A percentile compares a stretch with the other conserved stretches of the same genome.
These are phyloP conservation scores for Reinhardtius hippoglossoides DNA, from an alignment of 2,113 vertebrate species.

Conservation along the genomic window DNA sequence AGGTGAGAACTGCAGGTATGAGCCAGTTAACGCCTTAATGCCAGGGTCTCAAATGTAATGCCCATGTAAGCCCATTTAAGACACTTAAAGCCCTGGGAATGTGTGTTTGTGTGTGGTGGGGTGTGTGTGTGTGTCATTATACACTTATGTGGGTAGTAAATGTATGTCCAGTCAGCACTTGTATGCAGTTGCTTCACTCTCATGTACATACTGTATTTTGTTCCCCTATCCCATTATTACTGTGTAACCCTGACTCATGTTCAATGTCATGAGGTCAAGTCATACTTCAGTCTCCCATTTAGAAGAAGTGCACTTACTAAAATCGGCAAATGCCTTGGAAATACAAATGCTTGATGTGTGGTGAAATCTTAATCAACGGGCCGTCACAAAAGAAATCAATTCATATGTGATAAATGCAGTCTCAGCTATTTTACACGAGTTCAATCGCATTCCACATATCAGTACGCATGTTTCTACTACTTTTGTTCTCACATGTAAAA, in stretches of 20 bases:
- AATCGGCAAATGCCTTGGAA: too few relatives aligned
- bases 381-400: too few relatives aligned
- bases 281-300: background rate
- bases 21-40: conserved; percentile 44
- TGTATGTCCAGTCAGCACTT: conserved; percentile 52
- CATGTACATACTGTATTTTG: background rate
- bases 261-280: conserved; percentile 13
- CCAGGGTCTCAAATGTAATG: conserved; percentile 51
- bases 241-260: conserved; percentile 28
- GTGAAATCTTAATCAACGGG: too few relatives aligned
- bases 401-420: too few relatives aligned
- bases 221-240: background rate
- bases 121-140: conserved; percentile 26
- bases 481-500: too few relatives aligned
- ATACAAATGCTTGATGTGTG: too few relatives aligned
- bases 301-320: too few relatives aligned
- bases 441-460: too few relatives aligned
- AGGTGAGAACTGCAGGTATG: conserved; percentile 35
- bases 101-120: background rate
- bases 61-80: conserved; percentile 61
- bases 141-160: conserved; percentile 33
- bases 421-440: too few relatives aligned
- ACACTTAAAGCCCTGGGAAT: conserved; percentile 58
- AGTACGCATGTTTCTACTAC: too few relatives aligned
- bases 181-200: conserved; percentile 17